Evolutionary conservation across 2,888 invertebrate genomes (phyloP), one percentile per base, ranked within the genome.

Genomic region (Gymnocheta viridis): DNA sequence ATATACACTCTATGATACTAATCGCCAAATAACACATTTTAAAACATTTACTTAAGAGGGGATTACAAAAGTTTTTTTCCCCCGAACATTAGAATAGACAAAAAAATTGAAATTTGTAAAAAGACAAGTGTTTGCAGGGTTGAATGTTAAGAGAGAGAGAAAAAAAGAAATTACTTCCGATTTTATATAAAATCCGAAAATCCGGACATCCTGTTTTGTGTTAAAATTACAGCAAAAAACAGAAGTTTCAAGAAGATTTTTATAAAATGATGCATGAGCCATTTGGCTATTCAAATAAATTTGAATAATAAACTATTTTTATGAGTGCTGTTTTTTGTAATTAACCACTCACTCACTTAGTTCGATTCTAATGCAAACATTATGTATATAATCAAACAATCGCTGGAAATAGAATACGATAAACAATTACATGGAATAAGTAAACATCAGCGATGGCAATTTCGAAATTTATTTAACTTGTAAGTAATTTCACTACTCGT

Each of bases 151-250:
- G 27, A 17, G 6, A 54, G 10, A 41, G 24, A 41, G 12, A 56
- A 56, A 54, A 64, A 41, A 38, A 41, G 12, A 56, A 56, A 54
- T 74, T 64, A 74, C 41, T 74, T 54, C 51, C 64, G 74, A 74
- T 54, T 4, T 22, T 54, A 32, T 41, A 54, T 64, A 29, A n/a
- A n/a, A 74, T 44, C n/a, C n/a, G n/a, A n/a, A 44, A 7, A 54
- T 74, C 54, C 74, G 51, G 74, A 74, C 38, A 74, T 74, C 74
- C 74, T 64, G 74, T 51, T 51, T 62, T n/a, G 2, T 12, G 27
- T 60, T 60, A 22, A 32, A 32, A 60, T 29, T 35, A 51, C 22
- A 10, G 14, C 1, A 51, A 51, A 24, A n/a, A n/a, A n/a, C n/a
- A n/a, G n/a, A 51, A n/a, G 35, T 4, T 67, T 49, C n/a, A n/a